A percentile compares a stretch with the other conserved stretches of the same genome.
Conservation (phyloP, 2,888 invertebrate species). For the Cataglyphis cursor region DNA sequence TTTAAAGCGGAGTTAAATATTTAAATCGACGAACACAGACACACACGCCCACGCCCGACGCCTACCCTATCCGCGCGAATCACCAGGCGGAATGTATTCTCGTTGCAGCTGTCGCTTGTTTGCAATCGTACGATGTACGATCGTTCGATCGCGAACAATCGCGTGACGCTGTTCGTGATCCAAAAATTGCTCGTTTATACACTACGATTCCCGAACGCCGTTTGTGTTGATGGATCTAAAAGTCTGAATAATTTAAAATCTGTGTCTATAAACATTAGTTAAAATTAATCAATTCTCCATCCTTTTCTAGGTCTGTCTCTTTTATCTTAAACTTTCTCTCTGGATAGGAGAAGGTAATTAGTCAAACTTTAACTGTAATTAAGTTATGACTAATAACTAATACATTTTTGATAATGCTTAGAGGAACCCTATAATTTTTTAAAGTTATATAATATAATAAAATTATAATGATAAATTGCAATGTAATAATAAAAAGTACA, state of each 20-base stretch:
- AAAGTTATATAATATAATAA: not conserved
- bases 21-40: conserved; percentile 68
- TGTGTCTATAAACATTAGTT: conserved; percentile 9
- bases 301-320: not conserved
- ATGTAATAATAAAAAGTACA: not conserved
- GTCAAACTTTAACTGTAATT: not conserved
- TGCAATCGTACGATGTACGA: conserved; percentile 42
- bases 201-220: not conserved
- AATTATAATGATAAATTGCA: not conserved
- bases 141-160: conserved; percentile 67
- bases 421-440: not conserved
- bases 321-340: not conserved
- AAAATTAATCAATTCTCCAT: conserved; percentile 10
- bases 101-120: conserved; percentile 53
- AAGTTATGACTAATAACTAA: not conserved
- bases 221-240: not conserved
- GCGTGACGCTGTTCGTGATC: conserved; percentile 41
- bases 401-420: not conserved
- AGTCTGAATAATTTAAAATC: conserved; percentile 5
- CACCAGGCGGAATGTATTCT: conserved; percentile 55
- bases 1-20: conserved; percentile 72
- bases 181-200: conserved; percentile 43
- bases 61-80: conserved; percentile 56
- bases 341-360: not conserved
- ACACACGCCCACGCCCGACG: conserved; percentile 70